Conservation (phyloP, 1,140 invertebrate species). For the Habropoda laboriosa region DNA sequence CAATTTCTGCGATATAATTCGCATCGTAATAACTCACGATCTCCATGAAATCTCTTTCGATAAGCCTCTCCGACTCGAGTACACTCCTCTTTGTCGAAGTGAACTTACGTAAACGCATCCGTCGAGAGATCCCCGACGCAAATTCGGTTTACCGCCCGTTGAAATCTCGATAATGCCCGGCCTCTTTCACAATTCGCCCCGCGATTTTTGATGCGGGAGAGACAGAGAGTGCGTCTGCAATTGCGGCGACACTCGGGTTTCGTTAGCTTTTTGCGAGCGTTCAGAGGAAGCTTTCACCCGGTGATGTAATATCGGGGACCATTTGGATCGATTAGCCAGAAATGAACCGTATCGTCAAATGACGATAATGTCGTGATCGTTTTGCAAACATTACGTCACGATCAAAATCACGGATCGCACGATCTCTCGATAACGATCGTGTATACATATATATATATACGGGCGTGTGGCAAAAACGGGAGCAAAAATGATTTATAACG, state of each 20-base stretch:
- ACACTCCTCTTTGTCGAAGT: neutral
- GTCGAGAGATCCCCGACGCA: neutral
- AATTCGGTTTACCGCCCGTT: neutral
- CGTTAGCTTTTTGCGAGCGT: conserved; percentile 49
- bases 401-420: neutral
- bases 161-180: conserved; percentile 3
- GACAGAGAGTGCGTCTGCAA: neutral
- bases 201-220: neutral
- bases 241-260: conserved; percentile 33
- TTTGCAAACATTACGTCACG: conserved; percentile 11
- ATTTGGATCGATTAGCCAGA: conserved; percentile 56
- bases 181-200: neutral
- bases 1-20: neutral
- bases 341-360: conserved; percentile 6
- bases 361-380: conserved; percentile 1
- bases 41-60: neutral
- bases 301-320: conserved; percentile 17
- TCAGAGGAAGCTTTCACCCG: conserved; percentile 28
- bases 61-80: neutral
- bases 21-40: neutral
- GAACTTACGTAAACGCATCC: neutral
- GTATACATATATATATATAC: too few species aligned
- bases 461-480: neutral
- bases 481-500: conserved; percentile 11
- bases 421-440: conserved; percentile 1